Conservation (phyloP, 2,888 invertebrate genomes). For the Leucoptera coffeella region DNA sequence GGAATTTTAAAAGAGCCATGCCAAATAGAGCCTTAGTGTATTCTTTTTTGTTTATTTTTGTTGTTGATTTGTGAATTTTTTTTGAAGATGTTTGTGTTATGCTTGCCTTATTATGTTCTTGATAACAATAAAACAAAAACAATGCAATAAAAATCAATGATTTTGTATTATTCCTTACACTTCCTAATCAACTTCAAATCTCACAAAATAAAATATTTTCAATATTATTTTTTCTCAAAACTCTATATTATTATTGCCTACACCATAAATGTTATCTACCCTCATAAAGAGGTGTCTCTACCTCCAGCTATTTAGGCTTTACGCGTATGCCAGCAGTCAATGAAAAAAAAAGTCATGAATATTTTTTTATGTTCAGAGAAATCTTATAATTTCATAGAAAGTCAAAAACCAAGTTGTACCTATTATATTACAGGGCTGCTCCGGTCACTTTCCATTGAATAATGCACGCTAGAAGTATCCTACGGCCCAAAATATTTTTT, state of each 20-base stretch:
- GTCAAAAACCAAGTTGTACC: constrained; percentile 1
- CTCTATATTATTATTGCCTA: constrained; percentile 3
- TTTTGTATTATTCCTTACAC: constrained; percentile 2
- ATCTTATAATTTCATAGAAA: constrained; percentile 1
- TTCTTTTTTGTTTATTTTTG: too few relatives aligned
- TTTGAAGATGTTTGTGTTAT: constrained; percentile 2
- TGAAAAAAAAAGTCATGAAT: constrained; percentile 2
- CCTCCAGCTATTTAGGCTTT: constrained; percentile 2
- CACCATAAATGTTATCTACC: constrained; percentile 2
- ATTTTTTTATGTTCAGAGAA: constrained; percentile 1
- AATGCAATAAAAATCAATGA: too few relatives aligned
- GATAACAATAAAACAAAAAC: constrained; percentile 2
- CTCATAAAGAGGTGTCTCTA: constrained; percentile 2
- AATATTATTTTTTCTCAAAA: constrained; percentile 1
- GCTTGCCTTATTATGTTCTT: constrained; percentile 2
- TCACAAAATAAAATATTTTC: constrained; percentile 1
- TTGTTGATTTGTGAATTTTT: too few relatives aligned
- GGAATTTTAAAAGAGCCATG: too few relatives aligned
- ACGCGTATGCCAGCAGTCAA: constrained; percentile 1
- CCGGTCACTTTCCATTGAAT: constrained; percentile 1
- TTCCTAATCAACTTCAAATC: constrained; percentile 1
- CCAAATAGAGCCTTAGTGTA: too few relatives aligned
- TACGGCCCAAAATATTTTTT: not conserved
- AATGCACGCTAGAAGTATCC: not conserved
- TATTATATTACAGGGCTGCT: not conserved